Base-by-base conservation (phyloP, 2,797 vertebrate genomes). In the Gymnoscopelus microlampas region DNA sequence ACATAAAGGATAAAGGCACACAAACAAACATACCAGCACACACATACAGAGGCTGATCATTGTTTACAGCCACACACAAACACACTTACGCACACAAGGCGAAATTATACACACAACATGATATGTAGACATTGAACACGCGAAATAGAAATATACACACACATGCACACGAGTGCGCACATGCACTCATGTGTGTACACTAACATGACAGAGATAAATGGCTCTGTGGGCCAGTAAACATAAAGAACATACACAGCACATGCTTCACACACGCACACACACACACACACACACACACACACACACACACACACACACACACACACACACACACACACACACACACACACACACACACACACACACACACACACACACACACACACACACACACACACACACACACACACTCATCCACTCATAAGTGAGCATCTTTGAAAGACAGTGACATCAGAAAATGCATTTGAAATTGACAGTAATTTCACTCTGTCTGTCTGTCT, bases 181-280 rank as follows among this genome's bases (percentile, higher is more conserved):
- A 44, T 10, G 13, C 56, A 3, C 5, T 5, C 23, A 3, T 57
- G 63, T 49, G 53, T 68, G 0, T 48, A 5, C 50, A 26, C 8
- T 51, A 51, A 77, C 70, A 60, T 53, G 73, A 70, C 70, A 55
- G 59, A 76, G 78, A 84, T 59, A 51, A 60, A 84, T 64, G 15
- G 23, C 67, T 72, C 75, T 76, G 77, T 51, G 57, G 6, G 67
- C 50, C 61, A 53, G 70, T 61, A 70, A 72, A 67, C 60, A 61
- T 19, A 35, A 53, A 70, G 55, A 65, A 58, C 29, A 73, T 57
- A 77, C 70, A 70, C 44, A 7, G 66, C 63, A 74, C 24, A 64
- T 44, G 53, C 63, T 57, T 63, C 53, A 53, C n/a, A 64, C 32
- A 53, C 59, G 62, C 48, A 71, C 50, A n/a, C 50, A 51, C 50